Conservation (phyloP, 2,113 vertebrate species). For the Dicentrarchus labrax region DNA sequence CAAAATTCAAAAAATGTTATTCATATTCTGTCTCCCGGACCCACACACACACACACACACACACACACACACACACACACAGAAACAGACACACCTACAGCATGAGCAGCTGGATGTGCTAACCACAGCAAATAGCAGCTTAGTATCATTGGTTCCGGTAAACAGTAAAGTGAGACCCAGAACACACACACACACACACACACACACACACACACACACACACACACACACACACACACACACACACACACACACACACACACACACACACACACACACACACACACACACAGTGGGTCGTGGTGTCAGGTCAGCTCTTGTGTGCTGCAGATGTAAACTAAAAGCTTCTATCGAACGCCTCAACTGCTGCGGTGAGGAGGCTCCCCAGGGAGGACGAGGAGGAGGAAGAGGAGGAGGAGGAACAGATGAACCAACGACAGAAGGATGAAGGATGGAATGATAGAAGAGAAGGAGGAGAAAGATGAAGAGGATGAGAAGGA, state of each 20-base stretch:
- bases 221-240: slow-evolving; percentile 14
- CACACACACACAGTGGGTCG: background rate
- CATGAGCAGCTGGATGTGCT: slow-evolving; percentile 35
- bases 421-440: background rate
- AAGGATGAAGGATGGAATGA: background rate
- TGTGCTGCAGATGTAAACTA: slow-evolving; percentile 86
- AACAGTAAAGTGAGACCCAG: slow-evolving; percentile 68
- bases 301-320: slow-evolving; percentile 76
- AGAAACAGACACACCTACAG: background rate
- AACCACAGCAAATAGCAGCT: slow-evolving; percentile 66
- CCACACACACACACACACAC: background rate
- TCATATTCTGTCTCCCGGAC: background rate
- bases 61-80: slow-evolving; percentile 5
- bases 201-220: slow-evolving; percentile 27
- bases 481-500: background rate
- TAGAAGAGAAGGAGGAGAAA: background rate
- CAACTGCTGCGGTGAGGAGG: slow-evolving; percentile 67
- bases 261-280: slow-evolving; percentile 18
- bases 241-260: slow-evolving; percentile 23
- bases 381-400: slow-evolving; percentile 37
- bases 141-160: slow-evolving; percentile 69
- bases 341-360: slow-evolving; percentile 86
- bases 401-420: background rate
- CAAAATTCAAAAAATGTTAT: no score
- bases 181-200: slow-evolving; percentile 26